Evolutionary conservation across 2,113 vertebrate species (phyloP).

Genomic region (Zeus faber): DNA sequence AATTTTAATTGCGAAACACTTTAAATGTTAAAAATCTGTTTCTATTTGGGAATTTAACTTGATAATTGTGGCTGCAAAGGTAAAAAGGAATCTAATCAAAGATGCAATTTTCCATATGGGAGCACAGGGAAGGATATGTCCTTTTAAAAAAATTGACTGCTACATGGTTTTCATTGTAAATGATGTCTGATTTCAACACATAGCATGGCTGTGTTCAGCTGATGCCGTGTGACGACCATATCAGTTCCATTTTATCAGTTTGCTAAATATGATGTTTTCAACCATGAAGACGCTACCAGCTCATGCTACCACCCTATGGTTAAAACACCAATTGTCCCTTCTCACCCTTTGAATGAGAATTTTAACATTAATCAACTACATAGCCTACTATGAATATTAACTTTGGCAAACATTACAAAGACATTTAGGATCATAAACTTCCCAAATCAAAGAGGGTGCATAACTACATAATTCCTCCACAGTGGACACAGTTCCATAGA

Average conservation of each 20-base stretch:
- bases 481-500: constrained; percentile 37
- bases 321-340: constrained; percentile 53
- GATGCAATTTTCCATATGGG: background rate
- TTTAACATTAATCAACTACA: constrained; percentile 46
- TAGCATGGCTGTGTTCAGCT: no score
- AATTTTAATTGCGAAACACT: background rate
- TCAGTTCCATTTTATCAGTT: constrained; percentile 49
- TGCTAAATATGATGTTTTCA: constrained; percentile 40
- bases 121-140: no score
- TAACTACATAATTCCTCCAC: constrained; percentile 38
- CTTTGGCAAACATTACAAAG: constrained; percentile 51
- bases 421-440: constrained; percentile 58
- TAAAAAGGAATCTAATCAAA: constrained; percentile 5
- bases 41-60: no score
- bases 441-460: constrained; percentile 42
- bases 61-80: background rate
- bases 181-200: background rate
- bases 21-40: background rate
- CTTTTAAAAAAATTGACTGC: background rate
- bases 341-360: constrained; percentile 35
- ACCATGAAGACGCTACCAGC: constrained; percentile 70
- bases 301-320: constrained; percentile 71
- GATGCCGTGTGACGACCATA: no score
- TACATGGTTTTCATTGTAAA: background rate
- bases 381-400: no score